A percentile compares a stretch with the other conserved stretches of the same genome.
These are phyloP conservation scores for Pharmacophagus antenor DNA, from an alignment of 2,888 invertebrate species.

Conservation along the genomic window DNA sequence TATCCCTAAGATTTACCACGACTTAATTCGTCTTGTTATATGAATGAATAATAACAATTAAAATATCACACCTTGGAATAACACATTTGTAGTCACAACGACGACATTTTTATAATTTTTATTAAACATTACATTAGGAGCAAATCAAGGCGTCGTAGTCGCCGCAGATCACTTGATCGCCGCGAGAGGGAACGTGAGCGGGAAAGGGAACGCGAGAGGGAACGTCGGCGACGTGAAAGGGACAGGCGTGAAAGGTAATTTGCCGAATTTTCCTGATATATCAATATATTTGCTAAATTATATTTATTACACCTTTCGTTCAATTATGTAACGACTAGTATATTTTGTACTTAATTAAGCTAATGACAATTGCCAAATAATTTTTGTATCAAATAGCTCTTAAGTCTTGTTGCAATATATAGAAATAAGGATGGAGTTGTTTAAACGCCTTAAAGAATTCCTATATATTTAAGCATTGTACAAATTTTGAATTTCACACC, in stretches of 20 bases:
- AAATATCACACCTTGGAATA: too few relatives aligned
- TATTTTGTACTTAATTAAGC: background rate
- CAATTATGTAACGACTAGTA: background rate
- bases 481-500: too few relatives aligned
- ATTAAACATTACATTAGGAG: conserved; percentile 58
- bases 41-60: too few relatives aligned
- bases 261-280: background rate
- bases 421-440: too few relatives aligned
- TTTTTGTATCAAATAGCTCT: too few relatives aligned
- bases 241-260: conserved; percentile 65
- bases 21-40: too few relatives aligned
- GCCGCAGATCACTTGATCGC: conserved; percentile 69
- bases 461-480: too few relatives aligned
- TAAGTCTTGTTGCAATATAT: too few relatives aligned
- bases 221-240: conserved; percentile 54
- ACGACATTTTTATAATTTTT: too few relatives aligned
- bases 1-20: background rate
- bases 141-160: conserved; percentile 69
- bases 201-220: conserved; percentile 53
- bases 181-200: conserved; percentile 57
- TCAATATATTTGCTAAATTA: background rate
- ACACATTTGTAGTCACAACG: too few relatives aligned
- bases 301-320: background rate
- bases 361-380: background rate
- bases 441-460: too few relatives aligned